These are phyloP conservation scores for Tigriopus californicus DNA, from an alignment of 2,888 invertebrate genomes.

Conservation along the genomic window DNA sequence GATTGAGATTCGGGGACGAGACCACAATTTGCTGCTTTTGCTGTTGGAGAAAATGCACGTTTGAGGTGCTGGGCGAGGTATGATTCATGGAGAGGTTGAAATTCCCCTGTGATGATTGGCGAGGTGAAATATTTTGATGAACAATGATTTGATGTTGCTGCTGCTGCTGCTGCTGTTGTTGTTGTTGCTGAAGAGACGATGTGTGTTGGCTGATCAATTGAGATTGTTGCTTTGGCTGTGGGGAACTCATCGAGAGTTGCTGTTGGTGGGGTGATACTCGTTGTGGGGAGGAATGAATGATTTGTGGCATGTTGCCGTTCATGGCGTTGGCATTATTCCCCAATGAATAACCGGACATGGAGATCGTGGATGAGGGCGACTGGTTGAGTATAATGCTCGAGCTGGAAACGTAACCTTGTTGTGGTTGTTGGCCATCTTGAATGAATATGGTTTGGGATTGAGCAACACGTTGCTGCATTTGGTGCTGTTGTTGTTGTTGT, in stretches of 20 bases:
- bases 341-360: too few species aligned
- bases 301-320: too few species aligned
- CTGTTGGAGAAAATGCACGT: neutral
- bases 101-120: neutral
- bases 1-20: too few species aligned
- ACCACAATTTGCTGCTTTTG: neutral
- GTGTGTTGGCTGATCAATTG: too few species aligned
- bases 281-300: too few species aligned
- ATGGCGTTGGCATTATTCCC: too few species aligned
- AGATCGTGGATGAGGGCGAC: too few species aligned
- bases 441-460: neutral
- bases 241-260: too few species aligned
- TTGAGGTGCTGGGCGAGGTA: neutral
- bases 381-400: too few species aligned
- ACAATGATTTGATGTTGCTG: neutral
- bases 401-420: neutral
- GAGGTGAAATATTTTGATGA: neutral
- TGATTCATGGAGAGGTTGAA: neutral
- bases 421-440: neutral
- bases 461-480: neutral
- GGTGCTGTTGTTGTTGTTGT: neutral
- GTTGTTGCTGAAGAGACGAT: neutral
- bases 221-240: too few species aligned
- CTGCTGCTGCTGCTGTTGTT: neutral
- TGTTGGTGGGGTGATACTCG: too few species aligned